Conservation (phyloP, 2,888 invertebrate genomes). For the Parnassius apollo region DNA sequence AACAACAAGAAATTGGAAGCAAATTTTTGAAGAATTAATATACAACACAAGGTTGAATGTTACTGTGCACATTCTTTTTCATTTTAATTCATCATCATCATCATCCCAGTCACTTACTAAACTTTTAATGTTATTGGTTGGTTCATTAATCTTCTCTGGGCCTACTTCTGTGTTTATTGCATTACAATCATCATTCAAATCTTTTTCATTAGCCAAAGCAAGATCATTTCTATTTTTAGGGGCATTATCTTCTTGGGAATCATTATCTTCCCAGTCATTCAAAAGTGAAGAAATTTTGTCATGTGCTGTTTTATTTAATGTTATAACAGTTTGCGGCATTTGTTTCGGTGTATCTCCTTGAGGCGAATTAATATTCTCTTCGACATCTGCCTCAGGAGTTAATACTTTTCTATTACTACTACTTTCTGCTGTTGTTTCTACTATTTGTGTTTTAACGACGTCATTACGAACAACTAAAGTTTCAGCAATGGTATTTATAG, state of each 20-base stretch:
- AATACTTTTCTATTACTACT: background rate
- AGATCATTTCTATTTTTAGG: constrained; percentile 19
- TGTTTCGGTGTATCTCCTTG: constrained; percentile 36
- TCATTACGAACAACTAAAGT: background rate
- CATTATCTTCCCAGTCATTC: constrained; percentile 78
- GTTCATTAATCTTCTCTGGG: constrained; percentile 4
- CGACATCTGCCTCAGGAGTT: constrained; percentile 20
- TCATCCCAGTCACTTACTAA: constrained; percentile 79
- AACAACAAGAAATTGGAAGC: background rate
- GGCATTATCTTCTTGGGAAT: constrained; percentile 57
- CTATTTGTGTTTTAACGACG: background rate
- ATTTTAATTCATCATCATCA: constrained; percentile 46
- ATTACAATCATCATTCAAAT: constrained; percentile 9
- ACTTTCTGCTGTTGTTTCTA: background rate
- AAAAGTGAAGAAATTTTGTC: constrained; percentile 67
- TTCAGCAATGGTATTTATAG: constrained; percentile 1
- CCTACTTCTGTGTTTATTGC: background rate
- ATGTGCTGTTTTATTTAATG: constrained; percentile 35
- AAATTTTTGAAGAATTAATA: background rate
- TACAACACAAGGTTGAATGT: background rate
- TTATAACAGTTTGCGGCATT: constrained; percentile 26
- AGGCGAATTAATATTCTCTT: constrained; percentile 43
- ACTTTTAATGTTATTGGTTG: constrained; percentile 58
- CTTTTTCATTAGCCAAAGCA: constrained; percentile 26
- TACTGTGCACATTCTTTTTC: constrained; percentile 5